Base-by-base conservation (phyloP, 1,140 invertebrate genomes). In the Ceratosolen fusciceps region DNA sequence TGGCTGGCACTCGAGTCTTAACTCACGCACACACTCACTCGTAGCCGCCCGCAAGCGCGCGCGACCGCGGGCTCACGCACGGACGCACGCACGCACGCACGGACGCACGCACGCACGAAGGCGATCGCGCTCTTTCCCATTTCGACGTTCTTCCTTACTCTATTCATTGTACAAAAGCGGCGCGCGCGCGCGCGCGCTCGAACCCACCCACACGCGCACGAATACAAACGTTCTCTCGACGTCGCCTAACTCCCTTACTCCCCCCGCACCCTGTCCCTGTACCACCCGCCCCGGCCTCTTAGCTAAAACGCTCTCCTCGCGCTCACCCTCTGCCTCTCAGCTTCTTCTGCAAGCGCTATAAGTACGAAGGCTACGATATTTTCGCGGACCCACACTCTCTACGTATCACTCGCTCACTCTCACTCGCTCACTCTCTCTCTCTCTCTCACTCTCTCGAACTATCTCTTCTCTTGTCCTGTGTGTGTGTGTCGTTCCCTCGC, bases 11-110 rank as follows among this genome's bases (percentile, higher is more conserved):
- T 37, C 4, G 14, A 37, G 31, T 26, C 24, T 47, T 43, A 47
- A 80, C 71, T 74, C 68, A 77, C 80, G 37, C 60, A 31, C 60
- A 65, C 60, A 65, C 47, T 43, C 21, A 29, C 39, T 7, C 65
- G 34, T 39, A 47, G 16, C 16, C 43, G 43, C 43, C 8, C 56
- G 60, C 43, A 68, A 54, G 77, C 78, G 34, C 58, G 74, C 58
- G 56, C 54, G 21, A 47, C 37, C 60, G 34, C 34, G 47, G n/a
- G 12, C 29, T 3, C 62, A 29, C 47, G 43, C 16, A 54, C n/a
- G 21, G 19, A 34, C 5, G n/a, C 58, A 29, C 58, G 26, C 58
- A 62, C 58, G 7, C 58, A 62, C 58, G 10, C 16, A 62, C 29
- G 24, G n/a, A n/a, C n/a, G n/a, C n/a, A n/a, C n/a, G n/a, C n/a